Percentiles rank a stretch among this genome's conserved stretches.
phyloP scores from a whole-genome alignment of 1,140 invertebrate genomes.

The Pogonomyrmex californicus region DNA sequence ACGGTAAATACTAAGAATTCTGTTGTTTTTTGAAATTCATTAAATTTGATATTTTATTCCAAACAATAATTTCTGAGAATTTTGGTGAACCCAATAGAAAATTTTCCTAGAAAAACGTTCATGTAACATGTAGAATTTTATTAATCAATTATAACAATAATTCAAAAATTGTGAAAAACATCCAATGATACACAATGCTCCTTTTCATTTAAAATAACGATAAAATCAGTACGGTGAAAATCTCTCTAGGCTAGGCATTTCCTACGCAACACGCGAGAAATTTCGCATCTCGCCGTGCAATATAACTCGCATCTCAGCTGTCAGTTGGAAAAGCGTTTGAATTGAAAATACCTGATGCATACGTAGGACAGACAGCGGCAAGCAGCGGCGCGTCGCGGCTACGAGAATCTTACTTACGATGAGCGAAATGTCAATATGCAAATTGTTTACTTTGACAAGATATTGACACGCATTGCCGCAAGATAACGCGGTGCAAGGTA shows the following conservation, averaged over 20 bases:
- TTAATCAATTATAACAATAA: not conserved
- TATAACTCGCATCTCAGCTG: conserved; percentile 34
- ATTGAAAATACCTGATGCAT: conserved; percentile 51
- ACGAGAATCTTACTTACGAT: conserved; percentile 48
- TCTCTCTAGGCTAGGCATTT: conserved; percentile 24
- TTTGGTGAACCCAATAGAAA: not conserved
- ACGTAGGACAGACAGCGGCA: conserved; percentile 2
- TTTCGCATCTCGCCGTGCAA: not conserved
- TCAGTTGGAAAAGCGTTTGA: conserved; percentile 32
- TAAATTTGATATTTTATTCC: not conserved
- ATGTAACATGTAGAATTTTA: not conserved
- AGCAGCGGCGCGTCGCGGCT: conserved; percentile 9
- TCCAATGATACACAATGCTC: not conserved
- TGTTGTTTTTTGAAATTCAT: not conserved
- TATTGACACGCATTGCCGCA: conserved; percentile 30
- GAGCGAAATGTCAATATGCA: conserved; percentile 56
- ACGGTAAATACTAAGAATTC: not conserved
- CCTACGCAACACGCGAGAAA: not conserved
- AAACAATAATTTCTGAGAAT: not conserved
- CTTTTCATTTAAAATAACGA: not conserved
- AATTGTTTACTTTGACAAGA: conserved; percentile 60
- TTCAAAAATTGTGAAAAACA: not conserved
- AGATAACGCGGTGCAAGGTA: conserved; percentile 37
- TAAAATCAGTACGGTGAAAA: not conserved
- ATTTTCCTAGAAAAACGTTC: not conserved